Evolutionary conservation across 2,888 invertebrate genomes (phyloP).

Genomic region (Ophioninae sp.): DNA sequence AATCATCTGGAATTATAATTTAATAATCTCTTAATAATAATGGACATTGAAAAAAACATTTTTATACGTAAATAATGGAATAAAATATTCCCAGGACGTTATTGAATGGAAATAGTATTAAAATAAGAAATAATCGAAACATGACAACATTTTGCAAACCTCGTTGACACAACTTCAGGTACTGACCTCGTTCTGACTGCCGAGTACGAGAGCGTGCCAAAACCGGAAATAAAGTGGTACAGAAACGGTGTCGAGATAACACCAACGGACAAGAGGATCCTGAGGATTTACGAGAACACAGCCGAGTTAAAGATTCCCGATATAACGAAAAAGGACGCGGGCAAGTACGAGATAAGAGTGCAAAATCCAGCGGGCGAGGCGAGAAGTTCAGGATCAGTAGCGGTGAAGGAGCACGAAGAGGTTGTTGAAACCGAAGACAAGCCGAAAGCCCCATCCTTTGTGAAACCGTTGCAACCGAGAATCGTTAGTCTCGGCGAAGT

Average conservation of each 20-base stretch:
- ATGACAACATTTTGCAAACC: background rate
- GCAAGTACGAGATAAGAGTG: slow-evolving; percentile 94
- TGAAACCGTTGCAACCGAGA: slow-evolving; percentile 87
- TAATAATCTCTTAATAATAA: too few relatives aligned
- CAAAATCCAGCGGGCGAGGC: slow-evolving; percentile 89
- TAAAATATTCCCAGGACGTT: too few relatives aligned
- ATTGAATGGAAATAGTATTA: too few relatives aligned
- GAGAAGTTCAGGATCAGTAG: slow-evolving; percentile 91
- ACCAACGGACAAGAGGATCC: slow-evolving; percentile 84
- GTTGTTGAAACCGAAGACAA: slow-evolving; percentile 81
- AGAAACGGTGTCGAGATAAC: slow-evolving; percentile 90
- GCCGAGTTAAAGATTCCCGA: slow-evolving; percentile 86
- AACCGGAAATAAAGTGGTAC: slow-evolving; percentile 91
- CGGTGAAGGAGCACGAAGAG: slow-evolving; percentile 85
- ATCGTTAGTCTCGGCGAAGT: slow-evolving; percentile 88
- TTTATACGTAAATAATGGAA: too few relatives aligned
- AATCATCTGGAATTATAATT: too few relatives aligned
- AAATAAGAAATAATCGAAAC: too few relatives aligned
- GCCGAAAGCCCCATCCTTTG: slow-evolving; percentile 88
- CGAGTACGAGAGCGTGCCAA: slow-evolving; percentile 87
- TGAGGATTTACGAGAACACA: slow-evolving; percentile 84
- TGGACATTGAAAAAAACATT: too few relatives aligned
- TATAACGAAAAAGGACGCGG: slow-evolving; percentile 88
- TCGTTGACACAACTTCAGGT: slow-evolving; percentile 37
- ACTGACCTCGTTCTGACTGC: slow-evolving; percentile 87